These are phyloP conservation scores for Nothoprocta pentlandii DNA, from an alignment of 2,113 vertebrate species.

Conservation along the genomic window DNA sequence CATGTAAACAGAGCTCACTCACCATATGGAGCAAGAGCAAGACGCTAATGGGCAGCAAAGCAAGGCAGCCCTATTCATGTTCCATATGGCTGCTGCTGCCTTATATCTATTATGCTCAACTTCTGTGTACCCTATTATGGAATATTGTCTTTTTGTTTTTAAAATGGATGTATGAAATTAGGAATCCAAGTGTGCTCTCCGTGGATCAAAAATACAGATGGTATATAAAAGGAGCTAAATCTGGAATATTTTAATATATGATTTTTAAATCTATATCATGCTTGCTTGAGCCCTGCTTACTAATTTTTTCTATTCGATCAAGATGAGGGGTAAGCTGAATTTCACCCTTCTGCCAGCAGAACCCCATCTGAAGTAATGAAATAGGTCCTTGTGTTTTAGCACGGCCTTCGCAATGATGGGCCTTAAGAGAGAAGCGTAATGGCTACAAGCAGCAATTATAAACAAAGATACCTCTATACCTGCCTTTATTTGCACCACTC, in stretches of 20 bases:
- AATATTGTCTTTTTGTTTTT: background rate
- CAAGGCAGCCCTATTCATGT: background rate
- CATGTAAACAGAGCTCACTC: conserved; percentile 40
- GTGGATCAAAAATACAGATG: background rate
- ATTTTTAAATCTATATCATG: background rate
- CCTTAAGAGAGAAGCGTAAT: background rate
- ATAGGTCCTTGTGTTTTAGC: background rate
- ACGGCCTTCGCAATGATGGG: background rate
- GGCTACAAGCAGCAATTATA: background rate
- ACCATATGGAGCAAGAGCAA: conserved; percentile 35
- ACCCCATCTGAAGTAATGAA: background rate
- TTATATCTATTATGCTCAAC: background rate
- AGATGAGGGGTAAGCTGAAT: background rate
- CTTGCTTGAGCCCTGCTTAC: background rate
- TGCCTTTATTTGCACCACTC: background rate
- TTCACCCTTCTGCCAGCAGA: background rate
- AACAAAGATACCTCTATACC: background rate
- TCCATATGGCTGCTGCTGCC: conserved; percentile 26
- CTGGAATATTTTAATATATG: background rate
- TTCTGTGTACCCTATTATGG: background rate
- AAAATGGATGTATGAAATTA: background rate
- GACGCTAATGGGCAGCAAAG: conserved; percentile 22
- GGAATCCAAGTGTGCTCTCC: background rate
- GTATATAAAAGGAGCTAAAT: background rate
- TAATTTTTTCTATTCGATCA: background rate